Evolutionary conservation across 2,888 invertebrate genomes (phyloP), one percentile per base, ranked within the genome.

Genomic region (Watsonalla cultraria): DNA sequence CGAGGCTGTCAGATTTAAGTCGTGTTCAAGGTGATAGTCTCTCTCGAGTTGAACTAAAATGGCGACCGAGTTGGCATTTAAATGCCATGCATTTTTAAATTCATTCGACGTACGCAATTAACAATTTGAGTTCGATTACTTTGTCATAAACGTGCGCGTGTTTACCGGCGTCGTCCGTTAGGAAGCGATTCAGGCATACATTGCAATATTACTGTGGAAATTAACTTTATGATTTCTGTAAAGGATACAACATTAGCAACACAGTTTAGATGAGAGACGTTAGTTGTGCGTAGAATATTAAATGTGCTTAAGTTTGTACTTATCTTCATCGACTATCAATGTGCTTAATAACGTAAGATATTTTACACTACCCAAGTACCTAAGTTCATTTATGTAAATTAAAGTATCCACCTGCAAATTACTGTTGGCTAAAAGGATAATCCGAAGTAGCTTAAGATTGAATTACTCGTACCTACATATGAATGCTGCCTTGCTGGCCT

Each of bases 21-120:
- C 84, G 83, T 73, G 79, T 82, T 87, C 89, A 90, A 90, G 90
- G 90, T 82, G 87, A 89, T 86, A 88, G 86, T 83, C 86, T 84
- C 87, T 84, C 83, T 85, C 80, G 78, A 76, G 76, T 80, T 82
- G 84, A 76, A 76, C 82, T 80, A 85, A 88, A 86, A 88, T 87
- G 89, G 90, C 89, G 88, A 73, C 82, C 72, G 75, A 72, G 79
- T 79, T 90, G 90, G 84, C 89, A 90, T 90, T 90, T 90, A 90
- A 90, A 90, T 90, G 90, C 89, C 90, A 90, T 86, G 82, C 84
- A 81, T 89, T 90, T 90, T 90, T 89, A 88, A 85, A 89, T 83
- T 84, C 86, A 84, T 82, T 72, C 83, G 77, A 79, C 82, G 81
- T 80, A 82, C 76, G 82, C 81, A 90, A 89, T 90, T 88, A 89